Base-by-base conservation (phyloP, 2,888 invertebrate species). In the Dynastes hyllus region DNA sequence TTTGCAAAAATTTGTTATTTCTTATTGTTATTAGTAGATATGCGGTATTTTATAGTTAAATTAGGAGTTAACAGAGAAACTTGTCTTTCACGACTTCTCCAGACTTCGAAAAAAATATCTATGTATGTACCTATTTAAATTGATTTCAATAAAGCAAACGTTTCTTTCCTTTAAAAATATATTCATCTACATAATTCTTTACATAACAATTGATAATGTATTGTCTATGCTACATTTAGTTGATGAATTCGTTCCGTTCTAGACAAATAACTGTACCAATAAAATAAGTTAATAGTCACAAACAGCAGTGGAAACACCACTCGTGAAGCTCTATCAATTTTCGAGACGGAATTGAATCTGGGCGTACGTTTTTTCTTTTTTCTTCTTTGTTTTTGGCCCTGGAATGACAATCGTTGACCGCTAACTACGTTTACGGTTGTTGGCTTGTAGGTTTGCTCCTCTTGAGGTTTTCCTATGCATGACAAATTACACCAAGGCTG, bases 231-330 rank as follows among this genome's bases (percentile, higher is more conserved):
- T 51, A 80, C 83, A 77, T 84, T 84, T 73, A 87, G 83, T 73
- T 89, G 88, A 77, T 87, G 87, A 81, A 92, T 91, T 79, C 91
- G 84, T 85, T 91, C 90, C 85, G 93, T 93, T 82, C 93, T 89
- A 77, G 93, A 92, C 78, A 95, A 89, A 86, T 94, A 95, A 6
- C 93, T 92, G 83, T 92, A 93, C 95, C 96, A 96, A 87, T 96
- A 96, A 87, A 95, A 92, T 78, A 94, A 88, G 87, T 96, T 95
- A 83, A 96, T 94, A 11, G 93, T 90, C 2, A 94, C 87, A 88
- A 96, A 96, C 65, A 93, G 91, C 76, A 95, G 85, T 0, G 96
- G 96, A 86, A 96, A 96, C 40, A 95, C 92, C 58, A 95, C 90
- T 61, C 96, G 89, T 8, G 95, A 94, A 22, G 93, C 93, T 27